Evolutionary conservation across 1,140 invertebrate genomes (phyloP).

Genomic region (Bombus waltoni): DNA sequence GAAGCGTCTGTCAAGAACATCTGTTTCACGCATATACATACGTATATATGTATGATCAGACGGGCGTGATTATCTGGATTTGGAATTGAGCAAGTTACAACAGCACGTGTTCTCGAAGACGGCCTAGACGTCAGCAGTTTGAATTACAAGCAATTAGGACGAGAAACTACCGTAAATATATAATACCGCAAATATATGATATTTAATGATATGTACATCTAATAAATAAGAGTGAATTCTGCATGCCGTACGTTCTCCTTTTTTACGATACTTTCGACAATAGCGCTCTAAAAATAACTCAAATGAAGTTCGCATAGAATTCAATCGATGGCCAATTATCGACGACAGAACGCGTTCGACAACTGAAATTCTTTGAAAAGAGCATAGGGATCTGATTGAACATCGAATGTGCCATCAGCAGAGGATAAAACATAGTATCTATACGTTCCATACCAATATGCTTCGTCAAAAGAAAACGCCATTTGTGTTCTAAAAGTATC

Average conservation of each 20-base stretch:
- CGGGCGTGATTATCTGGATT: background rate
- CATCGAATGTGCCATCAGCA: background rate
- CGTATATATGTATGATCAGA: background rate
- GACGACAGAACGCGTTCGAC: background rate
- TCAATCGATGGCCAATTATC: background rate
- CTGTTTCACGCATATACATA: background rate
- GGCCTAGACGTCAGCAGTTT: background rate
- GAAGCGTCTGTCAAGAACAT: background rate
- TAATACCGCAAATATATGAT: background rate
- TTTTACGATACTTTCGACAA: background rate
- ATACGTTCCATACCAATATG: background rate
- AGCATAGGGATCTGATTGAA: background rate
- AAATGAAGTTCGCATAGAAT: background rate
- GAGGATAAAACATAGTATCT: background rate
- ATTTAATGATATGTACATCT: no score
- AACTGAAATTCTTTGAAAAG: background rate
- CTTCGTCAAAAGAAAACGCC: background rate
- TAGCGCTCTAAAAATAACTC: background rate
- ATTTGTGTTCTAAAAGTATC: background rate
- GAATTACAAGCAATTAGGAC: conserved; percentile 1
- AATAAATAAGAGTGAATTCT: no score
- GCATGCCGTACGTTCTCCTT: background rate
- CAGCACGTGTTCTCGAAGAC: background rate
- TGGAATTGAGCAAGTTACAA: background rate
- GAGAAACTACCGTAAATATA: background rate